A percentile compares a stretch with the other conserved stretches of the same genome.
phyloP scores from a whole-genome alignment of 2,888 invertebrate genomes.

The Morpho helenor region DNA sequence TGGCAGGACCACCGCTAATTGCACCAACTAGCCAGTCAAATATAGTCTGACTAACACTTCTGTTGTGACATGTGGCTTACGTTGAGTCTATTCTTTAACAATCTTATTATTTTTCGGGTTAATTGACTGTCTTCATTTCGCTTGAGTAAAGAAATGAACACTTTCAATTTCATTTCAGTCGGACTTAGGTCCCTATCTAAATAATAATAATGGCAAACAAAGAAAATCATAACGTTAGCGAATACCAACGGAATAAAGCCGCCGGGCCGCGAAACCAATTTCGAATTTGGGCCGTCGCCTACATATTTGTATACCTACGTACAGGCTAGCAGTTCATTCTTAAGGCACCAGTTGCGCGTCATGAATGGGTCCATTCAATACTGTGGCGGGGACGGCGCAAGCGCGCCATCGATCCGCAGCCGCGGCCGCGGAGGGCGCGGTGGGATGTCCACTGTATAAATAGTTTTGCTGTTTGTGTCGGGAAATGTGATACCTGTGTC shows the following conservation, averaged over 20 bases:
- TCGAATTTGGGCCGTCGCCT: conserved; percentile 24
- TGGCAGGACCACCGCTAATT: no score
- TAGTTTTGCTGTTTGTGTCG: conserved; percentile 16
- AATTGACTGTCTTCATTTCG: no score
- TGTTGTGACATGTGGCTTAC: no score
- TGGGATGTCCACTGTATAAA: conserved; percentile 26
- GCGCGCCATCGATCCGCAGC: conserved; percentile 55
- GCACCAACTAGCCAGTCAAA: no score
- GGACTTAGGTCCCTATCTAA: no score
- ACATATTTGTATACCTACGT: conserved; percentile 27
- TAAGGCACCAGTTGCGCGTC: conserved; percentile 57
- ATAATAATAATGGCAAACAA: background rate
- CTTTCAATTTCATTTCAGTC: no score
- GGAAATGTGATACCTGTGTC: background rate
- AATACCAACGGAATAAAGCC: background rate
- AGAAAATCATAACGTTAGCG: background rate
- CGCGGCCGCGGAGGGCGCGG: conserved; percentile 31
- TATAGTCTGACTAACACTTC: no score
- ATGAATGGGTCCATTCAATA: conserved; percentile 71
- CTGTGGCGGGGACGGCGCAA: conserved; percentile 42
- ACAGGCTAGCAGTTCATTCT: conserved; percentile 48
- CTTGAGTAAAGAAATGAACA: no score
- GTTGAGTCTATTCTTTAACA: no score
- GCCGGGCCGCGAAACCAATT: conserved; percentile 8
- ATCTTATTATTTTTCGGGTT: no score